Evolutionary conservation across 2,888 invertebrate genomes (phyloP).

Genomic region (Drosophila hamatofila): DNA sequence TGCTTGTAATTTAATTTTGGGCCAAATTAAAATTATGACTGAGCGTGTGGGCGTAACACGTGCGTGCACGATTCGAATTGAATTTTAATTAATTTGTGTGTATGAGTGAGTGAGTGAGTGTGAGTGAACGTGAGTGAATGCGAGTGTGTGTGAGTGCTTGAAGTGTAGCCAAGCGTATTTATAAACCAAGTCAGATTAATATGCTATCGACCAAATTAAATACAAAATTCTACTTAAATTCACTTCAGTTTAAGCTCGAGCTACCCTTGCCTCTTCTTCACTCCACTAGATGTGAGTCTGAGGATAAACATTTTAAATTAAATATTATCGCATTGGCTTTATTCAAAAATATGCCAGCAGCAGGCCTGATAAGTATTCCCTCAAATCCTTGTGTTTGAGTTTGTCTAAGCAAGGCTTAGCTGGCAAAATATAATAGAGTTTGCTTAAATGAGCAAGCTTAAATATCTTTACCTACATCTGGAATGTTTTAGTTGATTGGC

Average conservation of each 20-base stretch:
- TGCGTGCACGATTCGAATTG: slow-evolving; percentile 52
- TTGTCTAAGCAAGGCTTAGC: slow-evolving; percentile 6
- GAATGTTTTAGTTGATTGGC: slow-evolving; percentile 10
- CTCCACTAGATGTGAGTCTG: slow-evolving; percentile 1
- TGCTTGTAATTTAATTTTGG: slow-evolving; percentile 47
- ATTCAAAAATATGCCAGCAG: slow-evolving; percentile 40
- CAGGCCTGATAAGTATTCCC: slow-evolving; percentile 47
- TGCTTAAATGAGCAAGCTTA: slow-evolving; percentile 2
- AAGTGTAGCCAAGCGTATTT: neutral
- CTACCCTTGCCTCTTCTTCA: neutral
- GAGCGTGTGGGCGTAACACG: slow-evolving; percentile 40
- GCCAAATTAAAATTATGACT: slow-evolving; percentile 60
- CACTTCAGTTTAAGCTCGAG: neutral
- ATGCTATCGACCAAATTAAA: neutral
- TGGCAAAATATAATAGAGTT: neutral
- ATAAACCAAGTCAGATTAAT: slow-evolving; percentile 6
- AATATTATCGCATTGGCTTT: slow-evolving; percentile 57
- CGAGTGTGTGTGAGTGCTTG: neutral
- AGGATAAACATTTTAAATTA: slow-evolving; percentile 65
- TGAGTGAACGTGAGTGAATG: too few species aligned
- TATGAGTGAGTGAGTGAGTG: neutral
- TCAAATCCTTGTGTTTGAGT: slow-evolving; percentile 1
- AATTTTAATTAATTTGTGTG: slow-evolving; percentile 59
- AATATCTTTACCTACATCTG: neutral
- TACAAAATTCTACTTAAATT: slow-evolving; percentile 32